Conservation (phyloP, 2,888 invertebrate genomes). For the Carcina quercana region DNA sequence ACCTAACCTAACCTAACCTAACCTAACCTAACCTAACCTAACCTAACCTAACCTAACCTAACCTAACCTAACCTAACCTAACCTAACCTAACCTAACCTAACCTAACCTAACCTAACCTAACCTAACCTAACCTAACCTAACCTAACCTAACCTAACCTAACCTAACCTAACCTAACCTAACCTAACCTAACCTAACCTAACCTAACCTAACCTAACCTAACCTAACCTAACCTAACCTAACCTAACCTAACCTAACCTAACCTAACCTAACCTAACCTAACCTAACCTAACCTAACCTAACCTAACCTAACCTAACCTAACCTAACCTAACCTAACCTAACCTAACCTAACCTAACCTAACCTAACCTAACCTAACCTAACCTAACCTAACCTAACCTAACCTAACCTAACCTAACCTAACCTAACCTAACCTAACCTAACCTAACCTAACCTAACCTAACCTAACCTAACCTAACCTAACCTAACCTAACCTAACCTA, state of each 20-base stretch:
- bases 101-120: slow-evolving; percentile 17
- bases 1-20: slow-evolving; percentile 11
- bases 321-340: slow-evolving; percentile 14
- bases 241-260: slow-evolving; percentile 15
- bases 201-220: slow-evolving; percentile 16
- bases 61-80: slow-evolving; percentile 19
- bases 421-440: slow-evolving; percentile 17
- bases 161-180: slow-evolving; percentile 16
- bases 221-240: slow-evolving; percentile 17
- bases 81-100: slow-evolving; percentile 19
- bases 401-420: slow-evolving; percentile 56
- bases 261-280: slow-evolving; percentile 12
- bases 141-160: slow-evolving; percentile 15
- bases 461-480: slow-evolving; percentile 9
- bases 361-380: slow-evolving; percentile 15
- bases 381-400: slow-evolving; percentile 13
- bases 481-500: slow-evolving; percentile 9
- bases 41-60: slow-evolving; percentile 17
- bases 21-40: slow-evolving; percentile 15
- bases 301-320: slow-evolving; percentile 11
- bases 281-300: slow-evolving; percentile 10
- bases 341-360: slow-evolving; percentile 13
- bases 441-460: slow-evolving; percentile 10
- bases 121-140: slow-evolving; percentile 16
- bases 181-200: slow-evolving; percentile 15